phyloP scores from a whole-genome alignment of 2,113 vertebrate species.

The Macrotis lagotis region DNA sequence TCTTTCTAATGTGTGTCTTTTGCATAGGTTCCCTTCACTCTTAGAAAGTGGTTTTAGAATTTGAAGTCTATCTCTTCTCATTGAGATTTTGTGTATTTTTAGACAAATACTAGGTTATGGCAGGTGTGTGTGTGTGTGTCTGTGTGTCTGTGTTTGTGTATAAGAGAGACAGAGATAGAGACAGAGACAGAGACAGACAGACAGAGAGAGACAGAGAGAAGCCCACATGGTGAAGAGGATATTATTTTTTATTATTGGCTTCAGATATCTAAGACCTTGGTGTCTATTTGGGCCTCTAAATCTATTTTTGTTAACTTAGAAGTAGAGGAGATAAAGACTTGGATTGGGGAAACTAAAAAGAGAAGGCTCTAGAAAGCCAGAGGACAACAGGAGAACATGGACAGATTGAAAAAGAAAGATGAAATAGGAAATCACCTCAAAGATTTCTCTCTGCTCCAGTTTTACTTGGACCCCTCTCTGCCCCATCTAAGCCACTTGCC shows the following conservation, averaged over 20 bases:
- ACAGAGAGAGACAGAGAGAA: no score
- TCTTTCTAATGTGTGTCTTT: neutral
- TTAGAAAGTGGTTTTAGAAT: conserved; percentile 20
- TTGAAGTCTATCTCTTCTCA: neutral
- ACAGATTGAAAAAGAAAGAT: neutral
- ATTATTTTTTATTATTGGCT: conserved; percentile 32
- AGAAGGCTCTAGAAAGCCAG: no score
- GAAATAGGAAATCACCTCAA: neutral
- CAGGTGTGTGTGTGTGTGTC: neutral
- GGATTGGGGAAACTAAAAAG: no score
- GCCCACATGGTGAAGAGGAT: neutral
- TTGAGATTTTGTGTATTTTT: conserved; percentile 4
- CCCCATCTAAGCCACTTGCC: neutral
- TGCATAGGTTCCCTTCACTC: neutral
- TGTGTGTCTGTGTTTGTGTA: neutral
- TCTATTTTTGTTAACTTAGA: conserved; percentile 46
- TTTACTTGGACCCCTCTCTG: neutral
- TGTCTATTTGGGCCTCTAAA: conserved; percentile 29
- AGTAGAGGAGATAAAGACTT: neutral
- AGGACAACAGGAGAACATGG: no score
- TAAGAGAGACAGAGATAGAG: no score
- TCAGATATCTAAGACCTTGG: neutral
- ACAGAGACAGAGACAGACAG: no score
- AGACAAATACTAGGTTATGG: neutral
- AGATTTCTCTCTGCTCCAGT: neutral